Conservation (phyloP, 2,113 vertebrate genomes). For the Candoia aspera region DNA sequence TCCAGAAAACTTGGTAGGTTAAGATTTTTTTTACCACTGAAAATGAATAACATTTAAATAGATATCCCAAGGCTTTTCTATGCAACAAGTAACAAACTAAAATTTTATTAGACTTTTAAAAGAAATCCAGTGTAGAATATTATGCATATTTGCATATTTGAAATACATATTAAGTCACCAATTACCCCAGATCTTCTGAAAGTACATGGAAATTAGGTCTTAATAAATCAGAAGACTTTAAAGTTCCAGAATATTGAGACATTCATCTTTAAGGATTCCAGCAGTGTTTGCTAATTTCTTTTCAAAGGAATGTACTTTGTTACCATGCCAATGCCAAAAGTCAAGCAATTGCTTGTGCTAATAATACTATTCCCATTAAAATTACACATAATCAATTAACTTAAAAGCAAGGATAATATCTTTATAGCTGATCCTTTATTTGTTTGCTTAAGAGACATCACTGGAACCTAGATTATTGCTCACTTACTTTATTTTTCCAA, state of each 20-base stretch:
- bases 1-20: not conserved
- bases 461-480: not conserved
- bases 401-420: not conserved
- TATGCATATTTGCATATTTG: conserved; percentile 41
- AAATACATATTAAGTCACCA: not conserved
- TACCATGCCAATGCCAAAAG: not conserved
- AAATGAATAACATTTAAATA: not conserved
- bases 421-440: not conserved
- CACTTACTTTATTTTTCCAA: not conserved
- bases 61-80: not conserved
- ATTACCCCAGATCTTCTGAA: conserved; percentile 27
- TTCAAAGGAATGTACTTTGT: conserved; percentile 36
- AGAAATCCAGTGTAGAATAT: conserved; percentile 30
- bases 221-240: conserved; percentile 35
- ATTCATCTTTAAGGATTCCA: conserved; percentile 45
- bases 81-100: conserved; percentile 25
- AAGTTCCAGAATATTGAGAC: conserved; percentile 44
- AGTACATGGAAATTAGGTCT: conserved; percentile 35
- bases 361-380: conserved; percentile 27
- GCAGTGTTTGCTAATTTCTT: conserved; percentile 33
- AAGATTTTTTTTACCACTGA: not conserved
- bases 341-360: conserved; percentile 29
- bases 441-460: conserved; percentile 11
- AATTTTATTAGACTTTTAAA: conserved; percentile 35
- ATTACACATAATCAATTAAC: not conserved